phyloP scores from a whole-genome alignment of 2,113 vertebrate species.

The Clinocottus analis region DNA sequence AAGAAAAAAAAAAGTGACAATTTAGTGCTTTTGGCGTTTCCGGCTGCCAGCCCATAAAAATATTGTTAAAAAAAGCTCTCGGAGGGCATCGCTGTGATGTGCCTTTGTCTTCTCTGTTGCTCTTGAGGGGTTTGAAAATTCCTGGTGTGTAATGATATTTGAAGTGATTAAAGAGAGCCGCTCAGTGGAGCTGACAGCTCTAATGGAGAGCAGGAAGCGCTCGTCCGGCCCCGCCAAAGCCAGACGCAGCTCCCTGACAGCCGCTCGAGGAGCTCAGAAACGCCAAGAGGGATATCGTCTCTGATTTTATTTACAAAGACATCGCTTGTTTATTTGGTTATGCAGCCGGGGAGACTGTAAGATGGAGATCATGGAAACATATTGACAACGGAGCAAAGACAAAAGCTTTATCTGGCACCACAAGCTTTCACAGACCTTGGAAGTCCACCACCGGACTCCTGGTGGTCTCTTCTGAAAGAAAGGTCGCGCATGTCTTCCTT shows the following conservation, averaged over 20 bases:
- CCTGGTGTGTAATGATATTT: constrained; percentile 76
- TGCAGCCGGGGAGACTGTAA: not conserved
- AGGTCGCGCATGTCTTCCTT: not conserved
- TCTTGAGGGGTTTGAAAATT: constrained; percentile 63
- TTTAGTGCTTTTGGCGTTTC: constrained; percentile 5
- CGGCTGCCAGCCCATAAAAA: constrained; percentile 37
- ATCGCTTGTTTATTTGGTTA: constrained; percentile 20
- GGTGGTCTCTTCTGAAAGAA: not conserved
- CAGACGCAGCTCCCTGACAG: constrained; percentile 48
- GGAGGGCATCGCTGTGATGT: constrained; percentile 20
- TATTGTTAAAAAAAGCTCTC: constrained; percentile 19
- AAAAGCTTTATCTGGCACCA: constrained; percentile 1
- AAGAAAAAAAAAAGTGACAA: not conserved
- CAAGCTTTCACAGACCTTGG: not conserved
- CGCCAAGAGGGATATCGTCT: constrained; percentile 5
- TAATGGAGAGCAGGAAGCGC: constrained; percentile 71
- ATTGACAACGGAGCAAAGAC: not conserved
- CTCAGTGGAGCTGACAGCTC: constrained; percentile 71
- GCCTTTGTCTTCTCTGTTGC: constrained; percentile 60
- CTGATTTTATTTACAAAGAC: constrained; percentile 31
- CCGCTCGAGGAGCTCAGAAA: constrained; percentile 43
- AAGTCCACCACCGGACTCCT: not conserved
- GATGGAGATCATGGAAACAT: not conserved
- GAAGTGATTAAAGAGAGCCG: constrained; percentile 76
- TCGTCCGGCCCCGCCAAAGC: too few relatives aligned